A percentile compares a stretch with the other conserved stretches of the same genome.
phyloP scores from a whole-genome alignment of 2,113 vertebrate genomes.

The Microcebus murinus region DNA sequence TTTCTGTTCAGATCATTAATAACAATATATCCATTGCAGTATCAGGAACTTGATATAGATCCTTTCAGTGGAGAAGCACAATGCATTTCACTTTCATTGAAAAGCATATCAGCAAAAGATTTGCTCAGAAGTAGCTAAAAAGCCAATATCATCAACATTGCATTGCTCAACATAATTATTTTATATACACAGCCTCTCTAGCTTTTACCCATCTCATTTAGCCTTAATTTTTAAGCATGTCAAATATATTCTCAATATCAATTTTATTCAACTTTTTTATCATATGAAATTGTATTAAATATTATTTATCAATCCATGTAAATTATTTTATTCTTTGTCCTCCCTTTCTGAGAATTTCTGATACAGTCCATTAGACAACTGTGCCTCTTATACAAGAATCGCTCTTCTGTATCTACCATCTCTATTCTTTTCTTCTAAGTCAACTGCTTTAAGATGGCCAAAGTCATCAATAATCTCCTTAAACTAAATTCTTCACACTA shows the following conservation, averaged over 20 bases:
- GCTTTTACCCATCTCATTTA: background rate
- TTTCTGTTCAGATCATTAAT: constrained; percentile 61
- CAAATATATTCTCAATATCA: background rate
- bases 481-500: background rate
- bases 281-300: background rate
- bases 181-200: background rate
- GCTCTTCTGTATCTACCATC: background rate
- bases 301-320: background rate
- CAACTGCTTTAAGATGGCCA: background rate
- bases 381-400: background rate
- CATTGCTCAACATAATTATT: background rate
- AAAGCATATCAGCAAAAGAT: background rate
- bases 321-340: background rate
- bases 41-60: background rate
- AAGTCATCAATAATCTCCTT: background rate
- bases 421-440: background rate
- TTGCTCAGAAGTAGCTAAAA: background rate
- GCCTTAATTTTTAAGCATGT: background rate
- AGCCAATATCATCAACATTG: background rate
- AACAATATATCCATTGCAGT: constrained; percentile 53
- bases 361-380: background rate
- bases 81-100: constrained; percentile 1
- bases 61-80: background rate
- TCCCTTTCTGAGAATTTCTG: background rate
- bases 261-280: background rate